A percentile compares a stretch with the other conserved stretches of the same genome.
phyloP scores from a whole-genome alignment of 2,113 vertebrate genomes.

The Chaetops frenatus region DNA sequence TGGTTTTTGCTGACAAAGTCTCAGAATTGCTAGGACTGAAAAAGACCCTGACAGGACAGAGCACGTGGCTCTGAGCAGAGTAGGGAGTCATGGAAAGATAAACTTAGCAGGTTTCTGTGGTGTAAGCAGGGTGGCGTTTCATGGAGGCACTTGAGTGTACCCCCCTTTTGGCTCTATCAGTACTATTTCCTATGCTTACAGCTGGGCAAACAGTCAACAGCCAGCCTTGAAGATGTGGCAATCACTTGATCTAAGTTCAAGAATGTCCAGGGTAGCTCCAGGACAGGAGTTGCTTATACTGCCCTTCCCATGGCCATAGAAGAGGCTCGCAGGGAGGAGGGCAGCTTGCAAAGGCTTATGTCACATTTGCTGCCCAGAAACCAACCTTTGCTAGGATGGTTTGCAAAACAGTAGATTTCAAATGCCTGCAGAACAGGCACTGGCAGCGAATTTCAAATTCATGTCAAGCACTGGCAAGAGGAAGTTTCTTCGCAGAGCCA shows the following conservation, averaged over 20 bases:
- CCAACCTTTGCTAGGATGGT: not conserved
- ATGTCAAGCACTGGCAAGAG: not conserved
- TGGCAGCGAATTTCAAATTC: slow-evolving; percentile 7
- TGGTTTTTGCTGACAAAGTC: not conserved
- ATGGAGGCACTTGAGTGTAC: not conserved
- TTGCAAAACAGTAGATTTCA: not conserved
- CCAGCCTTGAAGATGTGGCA: not conserved
- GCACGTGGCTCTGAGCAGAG: rapidly evolving
- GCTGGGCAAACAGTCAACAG: not conserved
- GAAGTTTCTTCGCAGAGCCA: not conserved
- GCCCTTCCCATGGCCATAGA: not conserved
- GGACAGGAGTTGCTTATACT: not conserved
- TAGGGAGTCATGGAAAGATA: rapidly evolving
- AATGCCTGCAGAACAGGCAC: not conserved
- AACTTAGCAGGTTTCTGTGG: not conserved
- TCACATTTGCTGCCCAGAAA: not conserved
- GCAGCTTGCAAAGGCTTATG: not conserved
- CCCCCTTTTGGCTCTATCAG: not conserved
- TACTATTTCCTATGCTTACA: not conserved
- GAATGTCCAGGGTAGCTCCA: not conserved
- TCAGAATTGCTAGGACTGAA: not conserved
- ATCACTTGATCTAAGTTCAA: not conserved
- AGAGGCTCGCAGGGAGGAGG: not conserved
- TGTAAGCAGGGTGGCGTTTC: not conserved
- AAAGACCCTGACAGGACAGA: rapidly evolving